Conservation (phyloP, 2,113 vertebrate genomes). For the Camarhynchus parvulus region DNA sequence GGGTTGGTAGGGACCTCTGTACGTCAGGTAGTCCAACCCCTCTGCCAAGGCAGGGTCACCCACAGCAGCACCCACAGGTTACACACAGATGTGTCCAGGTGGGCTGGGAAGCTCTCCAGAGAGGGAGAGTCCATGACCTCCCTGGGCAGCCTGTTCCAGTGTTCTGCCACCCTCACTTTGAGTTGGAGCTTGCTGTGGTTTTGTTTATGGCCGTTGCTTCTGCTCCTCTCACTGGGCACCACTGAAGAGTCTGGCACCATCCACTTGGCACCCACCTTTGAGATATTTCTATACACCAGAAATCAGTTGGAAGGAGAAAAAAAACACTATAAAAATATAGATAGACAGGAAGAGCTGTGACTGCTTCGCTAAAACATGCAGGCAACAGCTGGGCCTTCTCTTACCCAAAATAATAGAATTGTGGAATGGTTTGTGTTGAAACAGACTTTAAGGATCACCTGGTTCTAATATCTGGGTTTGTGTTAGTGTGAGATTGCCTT, state of each 20-base stretch:
- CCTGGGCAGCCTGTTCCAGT: background rate
- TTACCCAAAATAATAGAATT: background rate
- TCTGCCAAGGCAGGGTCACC: background rate
- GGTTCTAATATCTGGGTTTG: background rate
- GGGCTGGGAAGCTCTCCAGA: background rate
- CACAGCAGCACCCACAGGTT: background rate
- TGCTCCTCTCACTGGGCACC: background rate
- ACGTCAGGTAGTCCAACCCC: accelerated
- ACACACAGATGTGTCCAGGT: too few species aligned
- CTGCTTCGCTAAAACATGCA: background rate
- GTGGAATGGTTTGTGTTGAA: background rate
- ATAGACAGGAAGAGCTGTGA: background rate
- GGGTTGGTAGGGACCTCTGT: background rate
- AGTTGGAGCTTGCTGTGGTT: background rate
- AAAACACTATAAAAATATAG: background rate
- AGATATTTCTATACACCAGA: background rate
- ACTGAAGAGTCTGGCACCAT: background rate
- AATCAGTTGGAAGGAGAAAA: background rate
- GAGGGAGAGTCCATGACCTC: too few species aligned
- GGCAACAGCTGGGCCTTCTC: background rate
- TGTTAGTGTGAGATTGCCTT: background rate
- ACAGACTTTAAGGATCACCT: background rate
- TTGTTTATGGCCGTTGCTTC: background rate
- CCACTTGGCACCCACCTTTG: accelerated
- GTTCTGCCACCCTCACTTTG: background rate